A percentile compares a stretch with the other conserved stretches of the same genome.
Evolutionary conservation across 2,797 vertebrate genomes (phyloP).

Genomic region (Telmatherina bonti): DNA sequence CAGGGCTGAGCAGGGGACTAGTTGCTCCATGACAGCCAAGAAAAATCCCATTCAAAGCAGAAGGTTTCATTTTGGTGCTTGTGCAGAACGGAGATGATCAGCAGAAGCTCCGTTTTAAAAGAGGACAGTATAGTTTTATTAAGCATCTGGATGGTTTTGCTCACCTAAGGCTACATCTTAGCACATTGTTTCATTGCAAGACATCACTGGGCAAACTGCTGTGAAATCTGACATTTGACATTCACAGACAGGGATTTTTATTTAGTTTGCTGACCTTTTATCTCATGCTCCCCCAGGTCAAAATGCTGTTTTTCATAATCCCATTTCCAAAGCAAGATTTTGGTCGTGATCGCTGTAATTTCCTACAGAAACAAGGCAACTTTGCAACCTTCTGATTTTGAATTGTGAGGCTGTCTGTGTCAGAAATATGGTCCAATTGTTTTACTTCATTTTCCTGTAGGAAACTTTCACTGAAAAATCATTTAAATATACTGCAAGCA

Average conservation of each 20-base stretch:
- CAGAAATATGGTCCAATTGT: neutral
- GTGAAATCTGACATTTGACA: constrained; percentile 1
- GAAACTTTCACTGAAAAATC: too few relatives aligned
- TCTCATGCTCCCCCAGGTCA: neutral
- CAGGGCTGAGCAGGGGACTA: neutral
- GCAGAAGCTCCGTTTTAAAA: neutral
- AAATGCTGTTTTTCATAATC: neutral
- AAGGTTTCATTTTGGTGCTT: neutral
- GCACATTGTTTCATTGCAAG: constrained; percentile 2
- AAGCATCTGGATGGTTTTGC: neutral
- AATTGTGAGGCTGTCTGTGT: neutral
- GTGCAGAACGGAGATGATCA: too few relatives aligned
- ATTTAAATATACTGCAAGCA: too few relatives aligned
- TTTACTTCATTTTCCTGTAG: neutral
- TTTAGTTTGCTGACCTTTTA: neutral
- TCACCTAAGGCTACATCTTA: neutral
- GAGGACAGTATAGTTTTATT: neutral
- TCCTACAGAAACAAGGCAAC: neutral
- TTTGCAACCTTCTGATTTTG: neutral
- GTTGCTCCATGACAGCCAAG: neutral
- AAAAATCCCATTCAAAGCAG: neutral
- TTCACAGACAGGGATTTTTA: neutral
- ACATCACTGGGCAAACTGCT: neutral
- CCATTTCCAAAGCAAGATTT: neutral
- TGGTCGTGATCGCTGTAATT: neutral